Evolutionary conservation across 2,797 vertebrate genomes (phyloP).

Genomic region (Falco rusticolus): DNA sequence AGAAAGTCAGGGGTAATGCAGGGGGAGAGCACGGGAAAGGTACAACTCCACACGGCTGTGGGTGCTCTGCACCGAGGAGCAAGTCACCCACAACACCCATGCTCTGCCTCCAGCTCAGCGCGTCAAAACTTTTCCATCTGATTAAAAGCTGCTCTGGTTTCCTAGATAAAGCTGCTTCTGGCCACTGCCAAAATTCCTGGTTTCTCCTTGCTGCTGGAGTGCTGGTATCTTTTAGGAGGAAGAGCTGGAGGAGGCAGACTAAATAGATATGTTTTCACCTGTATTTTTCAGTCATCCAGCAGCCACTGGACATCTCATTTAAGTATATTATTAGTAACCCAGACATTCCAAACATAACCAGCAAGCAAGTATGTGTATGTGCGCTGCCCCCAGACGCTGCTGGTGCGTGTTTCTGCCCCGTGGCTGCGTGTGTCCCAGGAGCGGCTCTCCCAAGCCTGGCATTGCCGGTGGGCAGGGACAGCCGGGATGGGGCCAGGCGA

Average conservation of each 20-base stretch:
- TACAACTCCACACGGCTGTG: fast-evolving
- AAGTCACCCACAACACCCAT: neutral
- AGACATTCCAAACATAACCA: neutral
- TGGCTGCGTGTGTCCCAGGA: fast-evolving
- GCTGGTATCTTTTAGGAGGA: neutral
- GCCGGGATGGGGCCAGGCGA: neutral
- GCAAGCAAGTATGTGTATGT: neutral
- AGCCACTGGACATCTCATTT: neutral
- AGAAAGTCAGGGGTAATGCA: neutral
- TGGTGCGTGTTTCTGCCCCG: neutral
- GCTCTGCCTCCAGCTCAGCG: neutral
- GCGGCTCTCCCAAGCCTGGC: neutral
- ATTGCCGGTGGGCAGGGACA: fast-evolving
- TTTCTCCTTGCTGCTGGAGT: neutral
- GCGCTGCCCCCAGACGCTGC: neutral
- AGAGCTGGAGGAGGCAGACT: neutral
- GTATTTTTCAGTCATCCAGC: neutral
- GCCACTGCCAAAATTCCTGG: neutral
- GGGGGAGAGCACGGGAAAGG: neutral
- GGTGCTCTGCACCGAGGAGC: neutral
- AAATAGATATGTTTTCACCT: neutral
- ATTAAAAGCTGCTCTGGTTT: neutral
- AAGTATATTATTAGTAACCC: neutral
- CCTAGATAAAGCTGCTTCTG: neutral
- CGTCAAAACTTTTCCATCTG: neutral